phyloP scores from a whole-genome alignment of 2,797 vertebrate genomes.

The Semaprochilodus insignis region DNA sequence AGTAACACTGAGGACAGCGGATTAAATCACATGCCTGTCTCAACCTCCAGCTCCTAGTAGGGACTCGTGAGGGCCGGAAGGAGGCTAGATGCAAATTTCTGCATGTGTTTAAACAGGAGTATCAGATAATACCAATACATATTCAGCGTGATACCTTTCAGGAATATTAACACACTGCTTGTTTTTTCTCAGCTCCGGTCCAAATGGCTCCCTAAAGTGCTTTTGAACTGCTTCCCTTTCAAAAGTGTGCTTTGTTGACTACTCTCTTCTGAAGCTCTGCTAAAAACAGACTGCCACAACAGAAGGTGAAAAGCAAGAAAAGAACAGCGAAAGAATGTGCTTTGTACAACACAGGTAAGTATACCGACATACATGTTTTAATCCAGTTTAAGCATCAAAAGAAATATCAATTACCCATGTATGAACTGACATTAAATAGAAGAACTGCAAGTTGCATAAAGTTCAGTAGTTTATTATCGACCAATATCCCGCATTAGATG shows the following conservation, averaged over 20 bases:
- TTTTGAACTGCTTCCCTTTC: conserved; percentile 14
- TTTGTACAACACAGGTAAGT: neutral
- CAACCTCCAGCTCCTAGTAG: conserved; percentile 55
- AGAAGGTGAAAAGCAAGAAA: neutral
- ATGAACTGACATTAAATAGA: neutral
- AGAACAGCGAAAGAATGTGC: neutral
- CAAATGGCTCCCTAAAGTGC: conserved; percentile 10
- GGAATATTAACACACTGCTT: neutral
- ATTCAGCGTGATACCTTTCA: conserved; percentile 13
- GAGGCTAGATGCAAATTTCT: conserved; percentile 46
- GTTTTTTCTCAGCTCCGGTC: neutral
- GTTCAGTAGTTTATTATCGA: conserved; percentile 21
- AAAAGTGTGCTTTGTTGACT: neutral
- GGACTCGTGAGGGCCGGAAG: conserved; percentile 41
- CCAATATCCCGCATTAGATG: conserved; percentile 16
- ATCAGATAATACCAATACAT: conserved; percentile 29
- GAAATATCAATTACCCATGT: neutral
- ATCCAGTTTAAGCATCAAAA: neutral
- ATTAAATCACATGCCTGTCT: conserved; percentile 64
- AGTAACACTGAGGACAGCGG: conserved; percentile 62
- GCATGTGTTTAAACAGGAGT: conserved; percentile 39
- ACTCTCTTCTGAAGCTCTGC: neutral
- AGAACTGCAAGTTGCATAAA: neutral
- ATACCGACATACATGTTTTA: too few species aligned
- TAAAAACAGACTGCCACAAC: neutral